phyloP scores from a whole-genome alignment of 2,888 invertebrate species.

The Stenichneumon culpator region DNA sequence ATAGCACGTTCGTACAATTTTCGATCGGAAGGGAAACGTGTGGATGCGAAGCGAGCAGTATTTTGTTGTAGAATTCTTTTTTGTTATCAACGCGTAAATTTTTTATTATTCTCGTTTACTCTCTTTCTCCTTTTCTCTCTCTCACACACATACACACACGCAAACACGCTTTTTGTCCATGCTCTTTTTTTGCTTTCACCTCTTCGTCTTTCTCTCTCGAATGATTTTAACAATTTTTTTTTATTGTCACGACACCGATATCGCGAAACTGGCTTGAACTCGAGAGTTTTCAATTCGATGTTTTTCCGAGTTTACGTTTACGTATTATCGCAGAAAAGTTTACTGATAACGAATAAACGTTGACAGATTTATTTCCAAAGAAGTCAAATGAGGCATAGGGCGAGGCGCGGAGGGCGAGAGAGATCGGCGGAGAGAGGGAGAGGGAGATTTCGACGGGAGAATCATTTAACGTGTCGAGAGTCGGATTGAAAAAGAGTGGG shows the following conservation, averaged over 20 bases:
- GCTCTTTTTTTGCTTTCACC: constrained; percentile 22
- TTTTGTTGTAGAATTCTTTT: constrained; percentile 63
- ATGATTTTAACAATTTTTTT: constrained; percentile 20
- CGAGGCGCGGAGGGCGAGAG: constrained; percentile 4
- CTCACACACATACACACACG: background rate
- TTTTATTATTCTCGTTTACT: constrained; percentile 44
- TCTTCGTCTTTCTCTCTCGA: background rate
- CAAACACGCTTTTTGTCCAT: constrained; percentile 6
- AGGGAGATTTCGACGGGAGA: background rate
- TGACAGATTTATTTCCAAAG: constrained; percentile 48
- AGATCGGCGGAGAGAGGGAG: constrained; percentile 23
- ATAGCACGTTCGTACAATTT: constrained; percentile 14
- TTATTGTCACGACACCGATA: constrained; percentile 15
- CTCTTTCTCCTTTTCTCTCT: constrained; percentile 25
- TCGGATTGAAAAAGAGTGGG: constrained; percentile 1
- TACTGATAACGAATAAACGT: constrained; percentile 3
- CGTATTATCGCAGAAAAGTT: constrained; percentile 13
- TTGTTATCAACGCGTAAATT: constrained; percentile 21
- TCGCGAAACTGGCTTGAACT: background rate
- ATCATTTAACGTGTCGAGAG: constrained; percentile 7
- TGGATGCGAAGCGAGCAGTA: constrained; percentile 63
- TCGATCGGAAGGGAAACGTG: constrained; percentile 34
- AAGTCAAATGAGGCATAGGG: constrained; percentile 54
- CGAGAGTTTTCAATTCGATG: background rate
- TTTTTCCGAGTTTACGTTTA: background rate